phyloP scores from a whole-genome alignment of 2,113 vertebrate genomes.

The Brienomyrus longianalis region DNA sequence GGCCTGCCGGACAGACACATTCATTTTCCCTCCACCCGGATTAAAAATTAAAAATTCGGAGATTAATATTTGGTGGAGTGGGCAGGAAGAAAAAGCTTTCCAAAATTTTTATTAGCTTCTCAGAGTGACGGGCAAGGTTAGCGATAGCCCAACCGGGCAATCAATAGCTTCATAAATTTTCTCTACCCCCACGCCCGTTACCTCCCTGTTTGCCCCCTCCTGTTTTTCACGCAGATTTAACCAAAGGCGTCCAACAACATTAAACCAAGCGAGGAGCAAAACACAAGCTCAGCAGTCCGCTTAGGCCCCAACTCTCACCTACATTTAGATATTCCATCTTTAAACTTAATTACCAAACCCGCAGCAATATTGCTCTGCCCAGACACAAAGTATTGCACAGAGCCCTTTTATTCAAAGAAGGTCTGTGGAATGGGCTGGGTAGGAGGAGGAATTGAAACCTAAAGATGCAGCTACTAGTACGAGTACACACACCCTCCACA shows the following conservation, averaged over 20 bases:
- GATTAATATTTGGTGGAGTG: slow-evolving; percentile 67
- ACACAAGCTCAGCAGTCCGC: slow-evolving; percentile 54
- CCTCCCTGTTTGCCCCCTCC: slow-evolving; percentile 15
- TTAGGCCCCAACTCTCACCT: slow-evolving; percentile 42
- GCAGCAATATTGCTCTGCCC: slow-evolving; percentile 37
- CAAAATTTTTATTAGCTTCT: slow-evolving; percentile 51
- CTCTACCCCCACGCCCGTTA: slow-evolving; percentile 30
- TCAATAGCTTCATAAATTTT: slow-evolving; percentile 71
- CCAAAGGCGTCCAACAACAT: slow-evolving; percentile 41
- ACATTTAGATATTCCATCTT: slow-evolving; percentile 58
- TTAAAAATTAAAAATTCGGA: slow-evolving; percentile 76
- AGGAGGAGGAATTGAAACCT: neutral
- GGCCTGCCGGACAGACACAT: slow-evolving; percentile 68
- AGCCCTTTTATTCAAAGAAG: slow-evolving; percentile 51
- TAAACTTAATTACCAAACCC: slow-evolving; percentile 61
- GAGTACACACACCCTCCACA: neutral
- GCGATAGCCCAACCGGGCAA: slow-evolving; percentile 51
- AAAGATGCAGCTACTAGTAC: neutral
- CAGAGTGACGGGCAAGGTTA: slow-evolving; percentile 48
- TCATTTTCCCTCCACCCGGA: slow-evolving; percentile 70
- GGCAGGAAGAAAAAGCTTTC: slow-evolving; percentile 40
- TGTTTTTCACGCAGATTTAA: slow-evolving; percentile 47
- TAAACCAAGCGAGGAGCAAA: slow-evolving; percentile 42
- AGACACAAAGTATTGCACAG: slow-evolving; percentile 44
- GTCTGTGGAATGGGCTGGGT: slow-evolving; percentile 30